These are phyloP conservation scores for Pangasius larnaudii DNA, from an alignment of 2,797 vertebrate genomes.

Conservation along the genomic window DNA sequence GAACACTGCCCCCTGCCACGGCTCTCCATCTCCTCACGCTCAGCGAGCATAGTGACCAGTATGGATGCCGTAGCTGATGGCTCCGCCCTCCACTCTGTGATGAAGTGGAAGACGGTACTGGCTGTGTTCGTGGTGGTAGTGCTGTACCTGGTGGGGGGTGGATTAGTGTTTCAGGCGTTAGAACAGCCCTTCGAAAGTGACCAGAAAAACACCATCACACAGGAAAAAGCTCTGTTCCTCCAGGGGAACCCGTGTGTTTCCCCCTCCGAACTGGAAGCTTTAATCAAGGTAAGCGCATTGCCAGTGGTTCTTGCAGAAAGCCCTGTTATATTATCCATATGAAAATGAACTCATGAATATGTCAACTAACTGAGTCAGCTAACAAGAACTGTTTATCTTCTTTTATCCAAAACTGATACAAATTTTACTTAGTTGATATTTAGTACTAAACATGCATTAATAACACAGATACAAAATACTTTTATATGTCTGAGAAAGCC, in stretches of 20 bases:
- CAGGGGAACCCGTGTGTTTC: slow-evolving; percentile 87
- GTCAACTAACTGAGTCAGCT: background rate
- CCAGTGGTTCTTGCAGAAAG: background rate
- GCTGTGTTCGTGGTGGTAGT: slow-evolving; percentile 94
- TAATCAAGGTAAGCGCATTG: slow-evolving; percentile 84
- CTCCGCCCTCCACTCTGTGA: slow-evolving; percentile 87
- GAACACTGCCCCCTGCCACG: slow-evolving; percentile 80
- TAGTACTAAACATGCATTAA: background rate
- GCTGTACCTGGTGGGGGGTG: slow-evolving; percentile 88
- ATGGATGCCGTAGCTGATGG: slow-evolving; percentile 84
- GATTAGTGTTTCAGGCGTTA: slow-evolving; percentile 87
- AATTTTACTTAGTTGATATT: background rate
- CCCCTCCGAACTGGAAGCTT: slow-evolving; percentile 83
- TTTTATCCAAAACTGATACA: background rate
- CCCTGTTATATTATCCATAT: background rate
- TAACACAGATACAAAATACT: background rate
- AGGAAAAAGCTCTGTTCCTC: slow-evolving; percentile 90
- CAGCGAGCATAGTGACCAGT: slow-evolving; percentile 86
- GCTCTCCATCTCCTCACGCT: slow-evolving; percentile 85
- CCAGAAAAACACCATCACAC: slow-evolving; percentile 88
- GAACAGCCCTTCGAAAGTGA: slow-evolving; percentile 91
- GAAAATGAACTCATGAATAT: background rate
- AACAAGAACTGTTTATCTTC: background rate
- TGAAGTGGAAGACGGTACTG: slow-evolving; percentile 98
- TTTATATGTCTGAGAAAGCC: background rate